Conservation (phyloP, 2,113 vertebrate genomes). For the Nothocercus nigrocapillus region DNA sequence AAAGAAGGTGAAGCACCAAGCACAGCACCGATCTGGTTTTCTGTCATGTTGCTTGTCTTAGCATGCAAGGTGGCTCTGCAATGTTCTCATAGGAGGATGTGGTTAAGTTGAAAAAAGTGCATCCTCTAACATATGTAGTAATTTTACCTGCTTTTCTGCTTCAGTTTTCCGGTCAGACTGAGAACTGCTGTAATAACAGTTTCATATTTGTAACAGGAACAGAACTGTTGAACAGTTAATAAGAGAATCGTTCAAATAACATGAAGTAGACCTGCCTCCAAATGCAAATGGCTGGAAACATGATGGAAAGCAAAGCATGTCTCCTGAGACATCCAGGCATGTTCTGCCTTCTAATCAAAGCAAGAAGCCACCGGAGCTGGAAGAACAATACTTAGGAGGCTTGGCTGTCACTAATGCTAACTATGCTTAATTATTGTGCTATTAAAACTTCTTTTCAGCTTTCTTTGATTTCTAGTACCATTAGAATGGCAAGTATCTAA, state of each 20-base stretch:
- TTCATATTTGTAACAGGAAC: background rate
- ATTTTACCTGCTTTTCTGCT: background rate
- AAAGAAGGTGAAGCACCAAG: background rate
- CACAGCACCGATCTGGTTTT: background rate
- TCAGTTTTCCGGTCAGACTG: background rate
- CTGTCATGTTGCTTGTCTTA: background rate
- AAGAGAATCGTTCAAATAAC: background rate
- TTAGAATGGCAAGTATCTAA: background rate
- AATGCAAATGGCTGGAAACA: background rate
- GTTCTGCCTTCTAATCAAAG: constrained; percentile 25
- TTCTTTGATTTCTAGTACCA: constrained; percentile 37
- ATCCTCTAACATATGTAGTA: background rate
- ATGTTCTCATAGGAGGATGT: background rate
- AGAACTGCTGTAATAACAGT: background rate
- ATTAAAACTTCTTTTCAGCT: constrained; percentile 35
- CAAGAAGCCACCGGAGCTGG: background rate
- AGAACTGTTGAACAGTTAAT: background rate
- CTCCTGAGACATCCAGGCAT: constrained; percentile 15
- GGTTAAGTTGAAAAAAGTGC: background rate
- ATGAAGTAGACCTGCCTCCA: background rate
- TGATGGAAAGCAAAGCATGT: background rate
- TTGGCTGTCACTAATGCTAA: constrained; percentile 11
- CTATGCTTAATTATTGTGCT: background rate
- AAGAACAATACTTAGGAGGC: constrained; percentile 10
- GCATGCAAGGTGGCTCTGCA: background rate